Conservation (phyloP, 2,888 invertebrate species). For the Hecatera dysodea region DNA sequence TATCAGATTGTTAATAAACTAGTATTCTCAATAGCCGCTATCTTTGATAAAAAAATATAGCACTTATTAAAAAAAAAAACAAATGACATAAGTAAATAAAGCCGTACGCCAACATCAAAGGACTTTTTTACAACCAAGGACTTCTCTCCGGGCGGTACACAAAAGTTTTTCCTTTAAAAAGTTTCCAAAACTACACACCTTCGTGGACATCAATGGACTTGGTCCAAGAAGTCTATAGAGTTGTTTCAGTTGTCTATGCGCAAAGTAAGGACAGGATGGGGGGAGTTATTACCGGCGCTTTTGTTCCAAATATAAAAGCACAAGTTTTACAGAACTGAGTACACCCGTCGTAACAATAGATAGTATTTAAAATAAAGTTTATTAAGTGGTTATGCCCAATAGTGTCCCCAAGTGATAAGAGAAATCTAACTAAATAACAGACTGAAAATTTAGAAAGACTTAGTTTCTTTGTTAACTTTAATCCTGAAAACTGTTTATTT, state of each 20-base stretch:
- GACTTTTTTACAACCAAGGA: constrained; percentile 53
- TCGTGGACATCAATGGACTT: constrained; percentile 83
- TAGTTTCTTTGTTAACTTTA: constrained; percentile 45
- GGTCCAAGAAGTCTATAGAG: constrained; percentile 79
- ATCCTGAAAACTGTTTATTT: constrained; percentile 49
- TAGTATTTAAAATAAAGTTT: constrained; percentile 70
- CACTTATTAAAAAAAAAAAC: constrained; percentile 25
- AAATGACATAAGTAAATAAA: constrained; percentile 54
- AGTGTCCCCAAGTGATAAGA: constrained; percentile 47
- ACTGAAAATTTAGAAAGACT: constrained; percentile 34
- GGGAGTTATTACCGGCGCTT: constrained; percentile 84
- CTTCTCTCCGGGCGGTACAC: constrained; percentile 46
- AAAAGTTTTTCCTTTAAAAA: constrained; percentile 82
- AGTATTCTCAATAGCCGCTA: background rate
- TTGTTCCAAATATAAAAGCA: constrained; percentile 82
- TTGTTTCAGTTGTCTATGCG: constrained; percentile 80
- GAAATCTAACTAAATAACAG: constrained; percentile 38
- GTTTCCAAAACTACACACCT: constrained; percentile 81
- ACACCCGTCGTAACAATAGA: constrained; percentile 72
- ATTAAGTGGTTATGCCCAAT: constrained; percentile 63
- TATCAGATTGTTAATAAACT: constrained; percentile 35
- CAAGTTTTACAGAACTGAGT: constrained; percentile 81
- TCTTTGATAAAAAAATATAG: constrained; percentile 15
- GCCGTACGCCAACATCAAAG: constrained; percentile 28
- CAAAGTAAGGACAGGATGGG: constrained; percentile 72